Evolutionary conservation across 2,888 invertebrate genomes (phyloP).

Genomic region (Tillus elongatus): DNA sequence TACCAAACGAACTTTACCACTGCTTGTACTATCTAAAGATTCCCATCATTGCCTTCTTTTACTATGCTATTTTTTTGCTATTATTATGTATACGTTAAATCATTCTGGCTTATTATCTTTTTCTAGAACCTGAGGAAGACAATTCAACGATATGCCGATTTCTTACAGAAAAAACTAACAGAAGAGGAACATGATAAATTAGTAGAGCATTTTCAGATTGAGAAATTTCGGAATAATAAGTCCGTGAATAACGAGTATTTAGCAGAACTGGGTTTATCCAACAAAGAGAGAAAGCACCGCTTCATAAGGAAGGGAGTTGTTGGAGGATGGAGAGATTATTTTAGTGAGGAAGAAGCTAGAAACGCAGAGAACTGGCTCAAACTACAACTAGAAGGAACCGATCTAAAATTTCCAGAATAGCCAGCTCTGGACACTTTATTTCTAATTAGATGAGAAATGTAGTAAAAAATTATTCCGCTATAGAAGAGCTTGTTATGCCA

Average conservation of each 20-base stretch:
- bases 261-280: slow-evolving; percentile 6
- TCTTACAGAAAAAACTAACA: slow-evolving; percentile 49
- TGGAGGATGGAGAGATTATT: slow-evolving; percentile 11
- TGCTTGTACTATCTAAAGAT: too few relatives aligned
- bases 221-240: slow-evolving; percentile 69
- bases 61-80: too few relatives aligned
- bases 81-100: too few relatives aligned
- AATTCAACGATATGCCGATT: slow-evolving; percentile 37
- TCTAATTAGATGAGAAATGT: too few relatives aligned
- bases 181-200: slow-evolving; percentile 51
- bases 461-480: too few relatives aligned
- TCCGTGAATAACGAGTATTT: slow-evolving; percentile 57
- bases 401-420: slow-evolving; percentile 10
- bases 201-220: slow-evolving; percentile 62
- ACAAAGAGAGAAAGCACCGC: slow-evolving; percentile 3
- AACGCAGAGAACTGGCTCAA: slow-evolving; percentile 12
- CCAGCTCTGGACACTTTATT: too few relatives aligned
- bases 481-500: too few relatives aligned
- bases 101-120: neutral
- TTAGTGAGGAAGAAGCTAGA: slow-evolving; percentile 2
- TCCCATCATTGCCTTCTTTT: too few relatives aligned
- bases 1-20: too few relatives aligned
- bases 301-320: slow-evolving; percentile 7
- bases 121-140: neutral
- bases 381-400: slow-evolving; percentile 8